These are phyloP conservation scores for Diabrotica balteata DNA, from an alignment of 2,888 invertebrate species.

Conservation along the genomic window DNA sequence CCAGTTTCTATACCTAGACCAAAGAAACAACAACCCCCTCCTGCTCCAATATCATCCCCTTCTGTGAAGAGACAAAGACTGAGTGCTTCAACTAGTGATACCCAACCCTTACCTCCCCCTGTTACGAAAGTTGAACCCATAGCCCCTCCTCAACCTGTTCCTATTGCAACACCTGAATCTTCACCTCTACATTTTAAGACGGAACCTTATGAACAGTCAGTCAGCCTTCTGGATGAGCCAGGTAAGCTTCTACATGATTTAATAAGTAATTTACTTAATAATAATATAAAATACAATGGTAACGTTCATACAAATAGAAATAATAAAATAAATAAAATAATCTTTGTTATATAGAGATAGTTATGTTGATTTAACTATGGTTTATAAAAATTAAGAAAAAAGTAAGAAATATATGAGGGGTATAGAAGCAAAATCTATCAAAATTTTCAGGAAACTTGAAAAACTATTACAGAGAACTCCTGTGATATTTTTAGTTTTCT, in stretches of 20 bases:
- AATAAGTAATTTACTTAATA: too few relatives aligned
- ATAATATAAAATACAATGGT: too few relatives aligned
- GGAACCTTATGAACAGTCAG: conserved; percentile 56
- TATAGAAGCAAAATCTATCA: too few relatives aligned
- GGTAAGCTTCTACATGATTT: conserved; percentile 5
- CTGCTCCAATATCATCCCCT: conserved; percentile 38
- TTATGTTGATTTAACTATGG: too few relatives aligned
- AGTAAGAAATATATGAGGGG: too few relatives aligned
- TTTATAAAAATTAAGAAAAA: too few relatives aligned
- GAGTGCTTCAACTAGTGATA: conserved; percentile 37
- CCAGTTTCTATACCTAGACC: conserved; percentile 31
- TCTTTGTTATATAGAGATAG: too few relatives aligned
- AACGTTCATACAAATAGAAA: too few relatives aligned
- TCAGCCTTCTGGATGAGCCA: conserved; percentile 49
- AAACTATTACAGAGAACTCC: too few relatives aligned
- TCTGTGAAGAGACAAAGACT: conserved; percentile 47
- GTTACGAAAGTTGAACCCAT: conserved; percentile 30
- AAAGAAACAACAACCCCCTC: conserved; percentile 45
- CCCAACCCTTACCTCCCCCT: conserved; percentile 25
- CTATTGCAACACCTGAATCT: conserved; percentile 29
- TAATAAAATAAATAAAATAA: too few relatives aligned
- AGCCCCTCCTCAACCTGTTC: conserved; percentile 10
- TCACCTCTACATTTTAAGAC: conserved; percentile 54
- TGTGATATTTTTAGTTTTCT: too few relatives aligned
- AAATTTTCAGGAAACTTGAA: too few relatives aligned